These are phyloP conservation scores for Heteropelma amictum DNA, from an alignment of 2,888 invertebrate species.

Conservation along the genomic window DNA sequence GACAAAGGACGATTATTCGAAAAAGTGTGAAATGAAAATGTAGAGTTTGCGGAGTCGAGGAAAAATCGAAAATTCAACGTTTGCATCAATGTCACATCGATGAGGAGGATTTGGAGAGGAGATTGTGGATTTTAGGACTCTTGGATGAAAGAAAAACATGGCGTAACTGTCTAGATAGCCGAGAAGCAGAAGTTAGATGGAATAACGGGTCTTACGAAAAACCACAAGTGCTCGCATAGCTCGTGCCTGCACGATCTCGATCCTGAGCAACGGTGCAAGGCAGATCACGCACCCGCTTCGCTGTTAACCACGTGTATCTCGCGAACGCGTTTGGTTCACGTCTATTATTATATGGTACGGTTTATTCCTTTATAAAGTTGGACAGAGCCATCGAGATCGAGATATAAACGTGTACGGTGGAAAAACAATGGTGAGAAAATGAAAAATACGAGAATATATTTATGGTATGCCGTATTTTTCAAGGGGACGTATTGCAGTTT, in stretches of 20 bases:
- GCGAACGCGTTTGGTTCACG: neutral
- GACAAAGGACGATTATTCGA: no score
- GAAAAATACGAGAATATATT: neutral
- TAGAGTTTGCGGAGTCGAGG: no score
- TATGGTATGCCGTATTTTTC: conserved; percentile 19
- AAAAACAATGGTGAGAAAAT: conserved; percentile 18
- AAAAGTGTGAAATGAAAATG: no score
- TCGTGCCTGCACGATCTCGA: conserved; percentile 38
- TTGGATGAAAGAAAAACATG: neutral
- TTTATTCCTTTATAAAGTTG: no score
- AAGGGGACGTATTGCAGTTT: conserved; percentile 26
- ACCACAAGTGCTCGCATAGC: conserved; percentile 57
- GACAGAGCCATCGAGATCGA: neutral
- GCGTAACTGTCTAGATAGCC: neutral
- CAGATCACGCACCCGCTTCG: conserved; percentile 31
- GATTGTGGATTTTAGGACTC: conserved; percentile 21
- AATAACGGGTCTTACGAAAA: conserved; percentile 61
- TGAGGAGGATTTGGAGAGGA: no score
- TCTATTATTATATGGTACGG: neutral
- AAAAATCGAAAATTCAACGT: no score
- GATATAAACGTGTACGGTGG: neutral
- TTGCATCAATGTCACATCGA: no score
- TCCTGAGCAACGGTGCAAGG: conserved; percentile 46
- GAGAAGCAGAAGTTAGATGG: conserved; percentile 6
- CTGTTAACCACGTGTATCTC: conserved; percentile 9